Conservation (phyloP, 2,797 vertebrate species). For the Anniella stebbinsi region DNA sequence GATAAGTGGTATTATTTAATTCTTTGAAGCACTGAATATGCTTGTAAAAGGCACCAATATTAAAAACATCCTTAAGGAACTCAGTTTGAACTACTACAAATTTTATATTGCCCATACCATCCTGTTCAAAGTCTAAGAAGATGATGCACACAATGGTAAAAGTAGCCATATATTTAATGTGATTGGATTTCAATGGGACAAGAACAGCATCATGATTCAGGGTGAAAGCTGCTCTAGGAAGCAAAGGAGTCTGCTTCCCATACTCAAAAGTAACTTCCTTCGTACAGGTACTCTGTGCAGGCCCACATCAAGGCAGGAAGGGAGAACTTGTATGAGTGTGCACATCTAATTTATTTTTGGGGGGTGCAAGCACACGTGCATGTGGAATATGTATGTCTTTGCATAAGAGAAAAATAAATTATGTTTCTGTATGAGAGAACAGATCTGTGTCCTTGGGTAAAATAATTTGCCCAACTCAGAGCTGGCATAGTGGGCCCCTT, state of each 20-base stretch:
- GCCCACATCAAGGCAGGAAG: not conserved
- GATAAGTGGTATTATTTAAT: not conserved
- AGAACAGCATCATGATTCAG: not conserved
- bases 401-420: not conserved
- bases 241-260: not conserved
- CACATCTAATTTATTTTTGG: not conserved
- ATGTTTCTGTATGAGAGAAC: not conserved
- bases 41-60: slow-evolving; percentile 20
- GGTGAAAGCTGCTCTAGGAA: not conserved
- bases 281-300: not conserved
- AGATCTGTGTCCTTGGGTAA: not conserved
- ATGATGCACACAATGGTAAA: not conserved
- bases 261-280: not conserved
- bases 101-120: not conserved
- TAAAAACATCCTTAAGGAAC: not conserved
- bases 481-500: not conserved
- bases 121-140: not conserved
- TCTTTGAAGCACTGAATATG: not conserved
- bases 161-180: slow-evolving; percentile 10
- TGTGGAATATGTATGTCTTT: too few relatives aligned
- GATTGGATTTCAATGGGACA: not conserved
- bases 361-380: too few relatives aligned
- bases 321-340: not conserved
- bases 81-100: slow-evolving; percentile 1
- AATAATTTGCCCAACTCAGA: not conserved